phyloP scores from a whole-genome alignment of 2,113 vertebrate genomes.

The Etheostoma cragini region DNA sequence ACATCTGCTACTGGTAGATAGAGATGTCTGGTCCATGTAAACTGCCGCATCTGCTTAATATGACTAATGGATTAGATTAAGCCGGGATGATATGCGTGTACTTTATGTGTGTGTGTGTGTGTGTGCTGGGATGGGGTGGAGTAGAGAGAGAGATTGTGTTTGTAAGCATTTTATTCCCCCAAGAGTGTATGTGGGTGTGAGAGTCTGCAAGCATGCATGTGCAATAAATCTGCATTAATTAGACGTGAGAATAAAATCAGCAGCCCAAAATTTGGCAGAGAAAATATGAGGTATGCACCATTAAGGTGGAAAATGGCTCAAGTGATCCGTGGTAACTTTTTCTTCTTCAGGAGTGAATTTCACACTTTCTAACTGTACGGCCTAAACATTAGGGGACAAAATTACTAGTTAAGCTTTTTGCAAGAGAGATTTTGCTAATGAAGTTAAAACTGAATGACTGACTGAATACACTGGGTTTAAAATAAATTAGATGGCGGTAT shows the following conservation, averaged over 20 bases:
- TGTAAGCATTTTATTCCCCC: conserved; percentile 60
- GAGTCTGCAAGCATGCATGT: conserved; percentile 37
- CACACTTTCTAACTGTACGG: neutral
- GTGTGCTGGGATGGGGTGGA: conserved; percentile 23
- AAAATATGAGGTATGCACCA: conserved; percentile 30
- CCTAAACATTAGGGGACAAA: neutral
- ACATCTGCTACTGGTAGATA: conserved; percentile 62
- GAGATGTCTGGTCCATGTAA: conserved; percentile 52
- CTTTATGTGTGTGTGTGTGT: conserved; percentile 19
- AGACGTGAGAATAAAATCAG: conserved; percentile 36
- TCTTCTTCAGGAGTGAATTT: neutral
- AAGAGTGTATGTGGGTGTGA: neutral
- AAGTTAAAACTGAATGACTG: neutral
- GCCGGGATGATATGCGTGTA: conserved; percentile 56
- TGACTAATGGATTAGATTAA: conserved; percentile 80
- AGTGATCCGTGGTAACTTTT: conserved; percentile 14
- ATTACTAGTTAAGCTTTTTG: neutral
- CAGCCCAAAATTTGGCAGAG: conserved; percentile 20
- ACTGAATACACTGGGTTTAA: neutral
- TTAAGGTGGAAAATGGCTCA: conserved; percentile 15
- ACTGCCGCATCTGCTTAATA: conserved; percentile 66
- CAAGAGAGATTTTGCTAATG: neutral
- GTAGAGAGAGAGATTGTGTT: conserved; percentile 46
- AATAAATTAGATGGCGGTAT: neutral
- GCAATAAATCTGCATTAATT: conserved; percentile 65